These are phyloP conservation scores for Sebastes minor DNA, from an alignment of 2,797 vertebrate genomes.

Conservation along the genomic window DNA sequence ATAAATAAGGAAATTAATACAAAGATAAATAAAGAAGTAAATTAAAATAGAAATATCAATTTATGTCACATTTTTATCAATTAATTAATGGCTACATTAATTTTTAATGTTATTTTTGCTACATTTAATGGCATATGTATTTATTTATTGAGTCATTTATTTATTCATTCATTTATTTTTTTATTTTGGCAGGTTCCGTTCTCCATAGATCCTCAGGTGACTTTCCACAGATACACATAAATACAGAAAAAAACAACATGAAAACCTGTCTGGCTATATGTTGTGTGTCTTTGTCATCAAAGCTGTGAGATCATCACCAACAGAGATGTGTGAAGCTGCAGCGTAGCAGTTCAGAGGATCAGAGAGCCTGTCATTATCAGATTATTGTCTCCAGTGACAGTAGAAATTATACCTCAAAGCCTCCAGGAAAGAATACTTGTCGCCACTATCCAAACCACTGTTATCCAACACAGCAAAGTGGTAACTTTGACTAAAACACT, in stretches of 20 bases:
- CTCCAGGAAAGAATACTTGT: constrained; percentile 6
- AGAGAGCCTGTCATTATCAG: constrained; percentile 44
- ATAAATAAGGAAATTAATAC: too few species aligned
- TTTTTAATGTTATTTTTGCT: too few species aligned
- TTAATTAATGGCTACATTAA: too few species aligned
- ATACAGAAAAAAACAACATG: not conserved
- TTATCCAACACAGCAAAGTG: constrained; percentile 10
- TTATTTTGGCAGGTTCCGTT: too few species aligned
- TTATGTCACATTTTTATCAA: too few species aligned
- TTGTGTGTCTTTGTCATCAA: constrained; percentile 14
- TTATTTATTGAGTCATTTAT: too few species aligned
- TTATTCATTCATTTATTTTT: too few species aligned
- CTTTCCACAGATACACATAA: not conserved
- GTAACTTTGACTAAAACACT: constrained; percentile 27
- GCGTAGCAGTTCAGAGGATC: constrained; percentile 33
- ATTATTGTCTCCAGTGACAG: constrained; percentile 47
- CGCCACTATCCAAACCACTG: constrained; percentile 40
- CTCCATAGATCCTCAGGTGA: not conserved
- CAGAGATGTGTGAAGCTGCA: constrained; percentile 37
- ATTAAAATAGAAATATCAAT: too few species aligned
- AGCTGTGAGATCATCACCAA: constrained; percentile 19
- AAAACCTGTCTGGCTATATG: not conserved
- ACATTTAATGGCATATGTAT: too few species aligned
- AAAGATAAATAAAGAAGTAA: too few species aligned
- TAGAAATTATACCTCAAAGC: constrained; percentile 40